These are phyloP conservation scores for Trichechus manatus DNA, from an alignment of 2,113 vertebrate genomes.

Conservation along the genomic window DNA sequence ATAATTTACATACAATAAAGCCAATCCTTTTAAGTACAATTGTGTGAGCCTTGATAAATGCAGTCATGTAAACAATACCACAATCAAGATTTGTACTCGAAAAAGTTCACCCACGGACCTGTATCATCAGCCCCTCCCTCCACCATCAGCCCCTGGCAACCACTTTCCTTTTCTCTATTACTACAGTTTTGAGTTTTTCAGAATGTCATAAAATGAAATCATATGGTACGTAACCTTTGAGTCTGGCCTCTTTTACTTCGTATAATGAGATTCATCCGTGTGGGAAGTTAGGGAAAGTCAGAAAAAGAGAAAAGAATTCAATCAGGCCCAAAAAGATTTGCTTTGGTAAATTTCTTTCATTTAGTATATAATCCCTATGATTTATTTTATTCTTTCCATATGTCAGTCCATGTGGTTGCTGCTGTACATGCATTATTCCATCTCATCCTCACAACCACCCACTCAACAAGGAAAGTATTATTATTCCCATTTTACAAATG, in stretches of 20 bases:
- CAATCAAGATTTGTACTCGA: neutral
- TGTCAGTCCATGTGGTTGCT: neutral
- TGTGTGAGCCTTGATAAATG: neutral
- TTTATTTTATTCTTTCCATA: neutral
- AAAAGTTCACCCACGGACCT: neutral
- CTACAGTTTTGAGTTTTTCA: neutral
- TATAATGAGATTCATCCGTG: neutral
- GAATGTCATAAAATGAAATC: neutral
- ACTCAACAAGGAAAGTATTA: neutral
- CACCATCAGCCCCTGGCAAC: neutral
- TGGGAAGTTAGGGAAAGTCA: neutral
- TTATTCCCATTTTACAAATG: neutral
- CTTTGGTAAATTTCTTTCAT: neutral
- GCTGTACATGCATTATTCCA: neutral
- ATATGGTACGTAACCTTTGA: neutral
- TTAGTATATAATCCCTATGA: neutral
- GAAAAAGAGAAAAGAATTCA: neutral
- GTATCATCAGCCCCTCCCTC: neutral
- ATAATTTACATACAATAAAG: neutral
- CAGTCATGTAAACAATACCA: neutral
- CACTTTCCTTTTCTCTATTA: neutral
- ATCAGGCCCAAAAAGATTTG: neutral
- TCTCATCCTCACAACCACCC: neutral
- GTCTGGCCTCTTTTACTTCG: neutral
- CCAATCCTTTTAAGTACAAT: neutral